Base-by-base conservation (phyloP, 2,797 vertebrate species). In the Trematomus bernacchii region DNA sequence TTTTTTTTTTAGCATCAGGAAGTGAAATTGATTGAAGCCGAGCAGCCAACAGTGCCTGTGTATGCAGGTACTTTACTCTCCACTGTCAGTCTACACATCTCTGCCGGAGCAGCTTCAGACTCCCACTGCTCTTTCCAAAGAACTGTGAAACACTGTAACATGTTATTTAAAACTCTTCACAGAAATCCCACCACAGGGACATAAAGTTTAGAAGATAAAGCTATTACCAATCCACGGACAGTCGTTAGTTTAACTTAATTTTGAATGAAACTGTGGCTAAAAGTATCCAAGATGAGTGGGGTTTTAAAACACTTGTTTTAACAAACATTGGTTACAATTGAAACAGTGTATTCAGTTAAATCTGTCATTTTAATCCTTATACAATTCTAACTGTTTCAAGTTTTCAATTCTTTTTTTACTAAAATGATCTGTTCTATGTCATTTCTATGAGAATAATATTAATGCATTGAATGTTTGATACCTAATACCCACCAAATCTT, bases 21-120 rank as follows among this genome's bases (percentile, higher is more conserved):
- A 73, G 16, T 10, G 15, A 30, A 78, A 42, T 62, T 78, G 53
- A 80, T 21, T 50, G 71, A 74, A 87, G 66, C 30, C 37, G 33
- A 67, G 53, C 51, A 67, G 53, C 47, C 37, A 63, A 62, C 53
- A 12, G 53, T 14, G 13, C 46, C 46, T 68, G 14, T 77, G 11
- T 23, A 30, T 64, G 46, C 48, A 69, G 74, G 51, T 58, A n/a
- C 54, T 54, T 10, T 43, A 16, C 51, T 73, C 59, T 71, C 44
- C 53, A 23, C 73, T 59, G 57, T 76, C 30, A 12, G 54, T 66
- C 53, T 61, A 76, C 70, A 65, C 46, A 77, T 62, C 51, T 18
- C 15, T 54, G 50, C 62, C 55, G 47, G 30, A 65, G 71, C 48
- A 73, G 50, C 46, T 66, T 6, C 55, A 71, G 19, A 64, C 19